These are phyloP conservation scores for Agriopis aurantiaria DNA, from an alignment of 2,888 invertebrate species.

Conservation along the genomic window DNA sequence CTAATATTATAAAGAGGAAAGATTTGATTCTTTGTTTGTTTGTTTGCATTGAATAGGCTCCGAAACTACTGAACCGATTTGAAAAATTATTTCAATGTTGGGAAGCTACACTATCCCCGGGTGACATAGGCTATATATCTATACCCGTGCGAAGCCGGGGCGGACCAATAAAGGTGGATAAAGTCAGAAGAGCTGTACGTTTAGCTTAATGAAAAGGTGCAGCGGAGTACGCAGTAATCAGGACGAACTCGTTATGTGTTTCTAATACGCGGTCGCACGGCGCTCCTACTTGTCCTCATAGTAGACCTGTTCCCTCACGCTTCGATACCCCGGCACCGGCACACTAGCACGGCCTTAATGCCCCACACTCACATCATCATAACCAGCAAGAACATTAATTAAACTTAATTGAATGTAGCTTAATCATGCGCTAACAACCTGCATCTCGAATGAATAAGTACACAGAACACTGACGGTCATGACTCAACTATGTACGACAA, in stretches of 20 bases:
- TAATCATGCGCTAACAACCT: constrained; percentile 51
- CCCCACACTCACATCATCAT: constrained; percentile 51
- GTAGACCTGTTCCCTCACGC: constrained; percentile 63
- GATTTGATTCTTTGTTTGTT: no score
- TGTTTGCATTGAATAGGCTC: no score
- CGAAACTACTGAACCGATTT: no score
- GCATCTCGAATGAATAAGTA: constrained; percentile 43
- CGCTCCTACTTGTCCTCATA: constrained; percentile 45
- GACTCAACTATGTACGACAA: constrained; percentile 39
- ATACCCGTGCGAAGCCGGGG: no score
- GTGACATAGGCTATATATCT: no score
- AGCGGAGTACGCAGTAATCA: constrained; percentile 57
- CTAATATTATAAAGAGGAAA: no score
- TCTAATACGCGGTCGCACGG: constrained; percentile 50
- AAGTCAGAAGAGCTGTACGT: constrained; percentile 47
- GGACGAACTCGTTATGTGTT: constrained; percentile 59
- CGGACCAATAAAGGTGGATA: constrained; percentile 40
- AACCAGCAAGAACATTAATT: constrained; percentile 56
- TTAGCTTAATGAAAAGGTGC: constrained; percentile 60
- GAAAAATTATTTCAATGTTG: no score
- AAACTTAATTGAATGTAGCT: constrained; percentile 53
- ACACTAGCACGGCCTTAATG: constrained; percentile 46
- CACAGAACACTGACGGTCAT: constrained; percentile 32
- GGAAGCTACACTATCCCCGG: no score
- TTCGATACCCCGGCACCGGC: constrained; percentile 48